phyloP scores from a whole-genome alignment of 2,113 vertebrate genomes.

The human region DNA sequence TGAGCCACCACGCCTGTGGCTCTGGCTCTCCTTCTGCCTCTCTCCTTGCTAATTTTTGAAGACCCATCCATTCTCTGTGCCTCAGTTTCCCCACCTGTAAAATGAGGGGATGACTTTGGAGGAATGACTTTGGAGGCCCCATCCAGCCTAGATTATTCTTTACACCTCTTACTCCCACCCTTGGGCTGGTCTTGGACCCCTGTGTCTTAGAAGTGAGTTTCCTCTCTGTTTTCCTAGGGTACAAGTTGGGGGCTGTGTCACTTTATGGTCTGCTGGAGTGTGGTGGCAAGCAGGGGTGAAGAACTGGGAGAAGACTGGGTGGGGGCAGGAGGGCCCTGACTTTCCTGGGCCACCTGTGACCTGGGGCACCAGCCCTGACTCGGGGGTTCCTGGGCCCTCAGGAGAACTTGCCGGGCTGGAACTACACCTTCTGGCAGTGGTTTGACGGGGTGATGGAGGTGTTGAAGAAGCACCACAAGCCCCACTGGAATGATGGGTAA shows the following conservation, averaged over 20 bases:
- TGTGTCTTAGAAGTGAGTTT: not conserved
- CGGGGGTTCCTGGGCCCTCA: constrained; percentile 66
- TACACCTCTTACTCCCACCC: not conserved
- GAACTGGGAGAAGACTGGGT: not conserved
- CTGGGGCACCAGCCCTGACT: not conserved
- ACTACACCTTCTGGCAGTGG: constrained; percentile 99
- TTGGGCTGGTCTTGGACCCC: too few relatives aligned
- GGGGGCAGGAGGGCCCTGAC: not conserved
- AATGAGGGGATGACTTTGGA: not conserved
- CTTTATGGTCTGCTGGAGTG: not conserved
- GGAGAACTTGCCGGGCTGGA: constrained; percentile 96
- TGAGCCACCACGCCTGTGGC: too few relatives aligned
- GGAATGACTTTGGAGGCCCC: not conserved
- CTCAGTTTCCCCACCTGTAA: not conserved
- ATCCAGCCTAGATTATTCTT: not conserved
- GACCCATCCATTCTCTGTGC: not conserved
- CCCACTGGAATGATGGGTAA: constrained; percentile 98
- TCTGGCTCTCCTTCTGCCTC: too few relatives aligned
- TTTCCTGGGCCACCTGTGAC: not conserved
- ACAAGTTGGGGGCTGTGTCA: not conserved
- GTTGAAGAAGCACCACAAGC: constrained; percentile 96
- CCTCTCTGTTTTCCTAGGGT: not conserved
- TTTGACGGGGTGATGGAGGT: constrained; percentile 99
- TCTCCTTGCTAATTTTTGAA: not conserved
- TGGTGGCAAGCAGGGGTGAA: not conserved